Base-by-base conservation (phyloP, 2,797 vertebrate species). In the Arctocebus calabarensis region DNA sequence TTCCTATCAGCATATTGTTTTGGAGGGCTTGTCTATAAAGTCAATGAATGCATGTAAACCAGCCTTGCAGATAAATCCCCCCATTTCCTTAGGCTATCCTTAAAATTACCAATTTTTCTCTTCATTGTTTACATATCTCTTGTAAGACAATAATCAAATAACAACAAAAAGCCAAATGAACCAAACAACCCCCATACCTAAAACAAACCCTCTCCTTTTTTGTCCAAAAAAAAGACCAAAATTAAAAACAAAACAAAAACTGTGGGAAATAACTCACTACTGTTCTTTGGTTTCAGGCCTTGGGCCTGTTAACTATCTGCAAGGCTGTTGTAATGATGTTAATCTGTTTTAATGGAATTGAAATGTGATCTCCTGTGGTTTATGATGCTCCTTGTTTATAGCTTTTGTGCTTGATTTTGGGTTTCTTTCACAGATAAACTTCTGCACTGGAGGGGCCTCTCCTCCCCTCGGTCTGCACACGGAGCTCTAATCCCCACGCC, bases 291-390 rank as follows among this genome's bases (percentile, higher is more conserved):
- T 92, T 93, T 66, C 7, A 89, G 97, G 90, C 74, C 29, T 91
- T 86, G 92, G 95, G 95, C 91, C 95, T 94, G 84, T 91, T 84
- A 78, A 90, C 93, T 98, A 84, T 98, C 97, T 98, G 97, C 97
- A 97, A 98, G 96, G 97, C 97, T 98, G 96, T 93, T 96, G 91
- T 96, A 87, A 96, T 95, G 94, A 97, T 93, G 89, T 92, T 96
- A 75, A 95, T 94, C 89, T 97, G 40, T 94, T 95, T 96, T 94
- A 96, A 96, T 97, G 97, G 78, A 91, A 96, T 74, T 90, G 95
- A 97, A 97, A 4, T 96, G 81, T n/a, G 17, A 57, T 95, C 75
- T 83, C 86, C 91, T 74, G 82, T 34, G 45, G 90, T 97, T 94
- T 96, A 57, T 1, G 82, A 84, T 43, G 57, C 48, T 12, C 0